These are phyloP conservation scores for Lamellibrachia satsuma DNA, from an alignment of 2,888 invertebrate genomes.

Conservation along the genomic window DNA sequence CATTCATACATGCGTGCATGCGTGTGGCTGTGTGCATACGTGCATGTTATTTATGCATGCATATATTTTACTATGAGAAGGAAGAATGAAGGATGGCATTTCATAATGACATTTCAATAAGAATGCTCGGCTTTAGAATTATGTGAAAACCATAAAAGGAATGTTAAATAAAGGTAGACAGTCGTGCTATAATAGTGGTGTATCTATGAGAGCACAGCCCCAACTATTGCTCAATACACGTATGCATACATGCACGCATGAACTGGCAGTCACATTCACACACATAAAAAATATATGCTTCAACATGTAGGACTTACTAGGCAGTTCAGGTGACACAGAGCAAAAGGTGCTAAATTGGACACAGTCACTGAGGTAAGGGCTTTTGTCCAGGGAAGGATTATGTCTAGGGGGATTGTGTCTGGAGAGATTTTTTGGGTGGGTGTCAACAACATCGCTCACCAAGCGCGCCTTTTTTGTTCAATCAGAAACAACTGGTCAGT, in stretches of 20 bases:
- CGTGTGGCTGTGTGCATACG: neutral
- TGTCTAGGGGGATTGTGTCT: too few relatives aligned
- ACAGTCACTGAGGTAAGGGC: neutral
- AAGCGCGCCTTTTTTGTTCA: neutral
- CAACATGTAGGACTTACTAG: neutral
- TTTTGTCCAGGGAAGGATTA: too few relatives aligned
- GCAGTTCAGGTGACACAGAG: neutral
- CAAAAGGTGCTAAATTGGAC: neutral
- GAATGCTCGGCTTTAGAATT: neutral
- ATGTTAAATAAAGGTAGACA: too few relatives aligned
- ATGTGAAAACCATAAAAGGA: neutral
- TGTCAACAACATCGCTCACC: neutral
- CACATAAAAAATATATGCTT: neutral
- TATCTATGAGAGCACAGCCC: neutral
- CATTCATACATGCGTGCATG: neutral
- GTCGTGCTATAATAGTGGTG: neutral
- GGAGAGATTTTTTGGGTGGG: too few relatives aligned
- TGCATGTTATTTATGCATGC: neutral
- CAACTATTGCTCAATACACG: neutral
- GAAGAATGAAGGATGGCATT: too few relatives aligned
- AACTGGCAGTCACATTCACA: neutral
- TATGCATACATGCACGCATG: neutral
- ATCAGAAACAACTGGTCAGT: neutral
- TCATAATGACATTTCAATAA: too few relatives aligned
- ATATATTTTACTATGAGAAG: neutral